Evolutionary conservation across 2,888 invertebrate species (phyloP).

Genomic region (Philereme transversata): DNA sequence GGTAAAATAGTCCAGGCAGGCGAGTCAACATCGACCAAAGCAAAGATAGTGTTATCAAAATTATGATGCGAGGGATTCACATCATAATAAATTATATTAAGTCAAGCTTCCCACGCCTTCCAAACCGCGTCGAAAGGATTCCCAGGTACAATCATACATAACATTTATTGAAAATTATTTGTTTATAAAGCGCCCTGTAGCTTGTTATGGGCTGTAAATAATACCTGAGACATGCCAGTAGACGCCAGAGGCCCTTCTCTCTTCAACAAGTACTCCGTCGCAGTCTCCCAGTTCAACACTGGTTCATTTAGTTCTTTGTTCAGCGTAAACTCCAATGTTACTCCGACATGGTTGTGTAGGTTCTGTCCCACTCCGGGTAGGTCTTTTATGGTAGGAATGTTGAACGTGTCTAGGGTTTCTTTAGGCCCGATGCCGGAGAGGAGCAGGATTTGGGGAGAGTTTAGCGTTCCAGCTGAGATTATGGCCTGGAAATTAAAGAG

Average conservation of each 20-base stretch:
- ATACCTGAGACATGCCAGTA: constrained; percentile 87
- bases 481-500: constrained; percentile 67
- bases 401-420: constrained; percentile 82
- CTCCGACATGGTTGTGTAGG: constrained; percentile 87
- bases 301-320: constrained; percentile 76
- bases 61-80: too few species aligned
- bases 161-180: too few species aligned
- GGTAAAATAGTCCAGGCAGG: too few species aligned
- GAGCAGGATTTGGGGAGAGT: constrained; percentile 87
- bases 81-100: too few species aligned
- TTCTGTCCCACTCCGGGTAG: constrained; percentile 88
- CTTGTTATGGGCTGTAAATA: too few species aligned
- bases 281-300: constrained; percentile 85
- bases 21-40: too few species aligned
- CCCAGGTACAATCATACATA: too few species aligned
- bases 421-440: constrained; percentile 88
- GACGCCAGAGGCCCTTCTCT: constrained; percentile 85
- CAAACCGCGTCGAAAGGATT: too few species aligned
- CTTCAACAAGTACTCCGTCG: constrained; percentile 84
- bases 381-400: constrained; percentile 84
- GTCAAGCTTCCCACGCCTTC: too few species aligned
- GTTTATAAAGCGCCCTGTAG: too few species aligned
- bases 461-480: constrained; percentile 86
- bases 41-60: too few species aligned
- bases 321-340: constrained; percentile 82